Evolutionary conservation across 1,140 invertebrate genomes (phyloP), one percentile per base, ranked within the genome.

Genomic region (Drosophila tropicalis): DNA sequence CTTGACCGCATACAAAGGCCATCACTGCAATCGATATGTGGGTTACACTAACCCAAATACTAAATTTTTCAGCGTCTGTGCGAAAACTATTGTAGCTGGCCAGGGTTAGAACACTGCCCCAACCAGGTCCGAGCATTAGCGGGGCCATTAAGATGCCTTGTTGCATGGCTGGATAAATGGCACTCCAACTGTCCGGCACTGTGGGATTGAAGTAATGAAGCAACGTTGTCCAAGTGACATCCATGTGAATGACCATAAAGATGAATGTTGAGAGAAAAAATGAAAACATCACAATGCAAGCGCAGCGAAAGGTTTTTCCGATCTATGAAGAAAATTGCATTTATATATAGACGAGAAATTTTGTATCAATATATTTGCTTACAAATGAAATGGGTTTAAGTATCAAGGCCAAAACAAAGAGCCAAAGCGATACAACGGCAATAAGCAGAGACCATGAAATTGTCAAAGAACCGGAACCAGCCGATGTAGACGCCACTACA

Each of bases 1-100:
- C 81, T 54, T 78, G 76, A n/a, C 81, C 79, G 68, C 84, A 87
- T 13, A 91, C 58, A 5, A 72, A 60, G 6, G 77, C 87, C 87
- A 91, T 78, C 3, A 84, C n/a, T 0, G 73, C 72, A 15, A 91
- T 62, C 0, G 78, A 19, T 0, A 90, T 56, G 51, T 90, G 82
- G 7, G 77, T 91, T 0, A 84, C 12, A 25, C 84, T 76, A 17
- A 90, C 82, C 90, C 87, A 91, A 32, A 78, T 47, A 15, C 76
- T 87, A 15, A 81, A 17, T 1, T 79, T 76, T n/a, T 90, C 87
- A 9, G 75, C 80, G 58, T 92, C 91, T 29, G 66, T 87, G 1
- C 84, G 86, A 54, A 92, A 92, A 39, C 71, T 77, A 51, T 92
- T 92, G 47, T 89, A 87, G 34, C 91, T 92, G 44, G 85, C 77